A percentile compares a stretch with the other conserved stretches of the same genome.
Conservation (phyloP, 2,113 vertebrate species). For the Ciconia boyciana region DNA sequence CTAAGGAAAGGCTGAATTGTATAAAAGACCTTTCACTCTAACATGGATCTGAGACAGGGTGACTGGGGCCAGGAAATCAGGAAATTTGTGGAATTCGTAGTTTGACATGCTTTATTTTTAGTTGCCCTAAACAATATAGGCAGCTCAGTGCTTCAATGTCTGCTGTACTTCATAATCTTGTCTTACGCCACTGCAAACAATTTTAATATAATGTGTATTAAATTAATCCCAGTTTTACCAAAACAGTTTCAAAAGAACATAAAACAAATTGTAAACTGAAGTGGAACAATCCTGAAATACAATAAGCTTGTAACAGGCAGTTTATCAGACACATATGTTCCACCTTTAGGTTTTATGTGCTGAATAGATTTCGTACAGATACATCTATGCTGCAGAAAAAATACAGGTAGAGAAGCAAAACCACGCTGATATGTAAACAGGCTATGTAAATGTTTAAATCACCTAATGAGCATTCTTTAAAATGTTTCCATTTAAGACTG, state of each 20-base stretch:
- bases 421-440: neutral
- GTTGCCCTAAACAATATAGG: neutral
- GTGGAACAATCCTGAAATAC: slow-evolving; percentile 1
- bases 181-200: neutral
- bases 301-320: neutral
- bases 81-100: neutral
- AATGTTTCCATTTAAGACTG: neutral
- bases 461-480: neutral
- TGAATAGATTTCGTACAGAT: neutral
- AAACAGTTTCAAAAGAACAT: neutral
- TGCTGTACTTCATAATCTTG: neutral
- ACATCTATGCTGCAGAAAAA: neutral
- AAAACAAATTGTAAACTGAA: slow-evolving; percentile 37
- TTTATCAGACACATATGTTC: slow-evolving; percentile 22
- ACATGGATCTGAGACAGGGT: neutral
- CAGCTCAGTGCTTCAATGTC: neutral
- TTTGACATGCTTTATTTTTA: neutral
- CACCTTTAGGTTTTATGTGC: neutral
- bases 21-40: slow-evolving; percentile 1
- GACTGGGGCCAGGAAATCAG: neutral
- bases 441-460: neutral
- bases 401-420: neutral
- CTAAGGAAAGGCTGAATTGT: neutral
- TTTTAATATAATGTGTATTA: slow-evolving; percentile 18
- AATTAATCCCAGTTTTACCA: slow-evolving; percentile 16